These are phyloP conservation scores for Seriola rivoliana DNA, from an alignment of 2,113 vertebrate species.

Conservation along the genomic window DNA sequence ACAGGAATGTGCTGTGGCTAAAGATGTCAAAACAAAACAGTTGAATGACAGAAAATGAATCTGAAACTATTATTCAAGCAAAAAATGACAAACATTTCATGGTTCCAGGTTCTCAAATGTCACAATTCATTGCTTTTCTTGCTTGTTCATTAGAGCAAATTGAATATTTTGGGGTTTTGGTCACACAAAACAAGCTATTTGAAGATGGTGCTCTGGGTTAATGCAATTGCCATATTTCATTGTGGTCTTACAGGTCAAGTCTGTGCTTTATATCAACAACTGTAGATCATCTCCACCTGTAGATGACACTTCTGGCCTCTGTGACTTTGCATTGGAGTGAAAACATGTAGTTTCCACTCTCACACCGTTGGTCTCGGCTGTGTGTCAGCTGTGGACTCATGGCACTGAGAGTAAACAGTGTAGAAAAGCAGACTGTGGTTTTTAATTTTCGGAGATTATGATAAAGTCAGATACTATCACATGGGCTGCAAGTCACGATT, in stretches of 20 bases:
- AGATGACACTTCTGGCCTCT: slow-evolving; percentile 37
- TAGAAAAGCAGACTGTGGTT: slow-evolving; percentile 16
- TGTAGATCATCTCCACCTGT: slow-evolving; percentile 36
- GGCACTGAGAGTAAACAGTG: slow-evolving; percentile 24
- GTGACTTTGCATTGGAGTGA: slow-evolving; percentile 49
- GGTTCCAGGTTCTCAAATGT: no score
- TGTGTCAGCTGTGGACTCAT: slow-evolving; percentile 34
- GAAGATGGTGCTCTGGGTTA: no score
- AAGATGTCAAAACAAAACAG: background rate
- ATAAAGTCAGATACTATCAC: background rate
- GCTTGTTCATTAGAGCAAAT: background rate
- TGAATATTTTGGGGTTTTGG: background rate
- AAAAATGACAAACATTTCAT: no score
- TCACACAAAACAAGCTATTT: no score
- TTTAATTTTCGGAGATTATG: background rate
- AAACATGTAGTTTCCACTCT: slow-evolving; percentile 68
- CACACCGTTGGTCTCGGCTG: slow-evolving; percentile 23
- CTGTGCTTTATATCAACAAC: background rate
- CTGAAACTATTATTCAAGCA: no score
- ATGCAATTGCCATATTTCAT: no score
- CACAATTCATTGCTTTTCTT: background rate
- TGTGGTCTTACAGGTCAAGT: background rate
- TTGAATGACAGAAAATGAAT: no score
- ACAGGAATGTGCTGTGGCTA: background rate
- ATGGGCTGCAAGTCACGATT: background rate